A percentile compares a stretch with the other conserved stretches of the same genome.
Evolutionary conservation across 1,140 invertebrate species (phyloP).

Genomic region (Drosophila bipectinata): DNA sequence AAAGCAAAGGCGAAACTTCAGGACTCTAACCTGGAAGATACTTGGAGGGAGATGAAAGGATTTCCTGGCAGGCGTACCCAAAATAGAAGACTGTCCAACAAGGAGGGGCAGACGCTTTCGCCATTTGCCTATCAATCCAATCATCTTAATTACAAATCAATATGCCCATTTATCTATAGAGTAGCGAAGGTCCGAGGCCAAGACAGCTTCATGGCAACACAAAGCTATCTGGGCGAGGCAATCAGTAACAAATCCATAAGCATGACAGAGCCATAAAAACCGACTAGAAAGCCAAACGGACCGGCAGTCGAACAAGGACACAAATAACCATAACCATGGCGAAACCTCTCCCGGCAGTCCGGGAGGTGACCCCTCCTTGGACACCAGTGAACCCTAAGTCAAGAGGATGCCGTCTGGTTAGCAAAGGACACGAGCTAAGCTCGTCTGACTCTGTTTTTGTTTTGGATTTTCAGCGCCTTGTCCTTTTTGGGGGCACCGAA

Average conservation of each 20-base stretch:
- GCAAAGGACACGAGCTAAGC: slow-evolving; percentile 34
- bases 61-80: slow-evolving; percentile 4
- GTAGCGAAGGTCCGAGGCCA: slow-evolving; percentile 40
- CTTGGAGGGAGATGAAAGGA: slow-evolving; percentile 9
- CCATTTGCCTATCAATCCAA: slow-evolving; percentile 54
- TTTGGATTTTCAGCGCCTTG: slow-evolving; percentile 26
- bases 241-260: slow-evolving; percentile 79
- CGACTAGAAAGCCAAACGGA: slow-evolving; percentile 18
- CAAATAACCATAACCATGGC: slow-evolving; percentile 21
- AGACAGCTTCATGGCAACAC: slow-evolving; percentile 37
- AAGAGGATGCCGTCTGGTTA: slow-evolving; percentile 50
- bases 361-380: slow-evolving; percentile 44
- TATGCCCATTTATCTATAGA: slow-evolving; percentile 64
- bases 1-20: neutral
- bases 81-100: neutral
- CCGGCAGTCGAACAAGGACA: slow-evolving; percentile 24
- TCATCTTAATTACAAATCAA: slow-evolving; percentile 70
- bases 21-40: neutral
- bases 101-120: neutral
- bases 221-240: slow-evolving; percentile 66
- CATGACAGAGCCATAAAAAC: slow-evolving; percentile 77
- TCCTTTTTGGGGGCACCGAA: slow-evolving; percentile 8
- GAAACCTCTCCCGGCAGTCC: slow-evolving; percentile 17
- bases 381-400: slow-evolving; percentile 55
- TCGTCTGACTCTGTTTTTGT: slow-evolving; percentile 41